Conservation (phyloP, 2,797 vertebrate species). For the Enteromius radiatus region DNA sequence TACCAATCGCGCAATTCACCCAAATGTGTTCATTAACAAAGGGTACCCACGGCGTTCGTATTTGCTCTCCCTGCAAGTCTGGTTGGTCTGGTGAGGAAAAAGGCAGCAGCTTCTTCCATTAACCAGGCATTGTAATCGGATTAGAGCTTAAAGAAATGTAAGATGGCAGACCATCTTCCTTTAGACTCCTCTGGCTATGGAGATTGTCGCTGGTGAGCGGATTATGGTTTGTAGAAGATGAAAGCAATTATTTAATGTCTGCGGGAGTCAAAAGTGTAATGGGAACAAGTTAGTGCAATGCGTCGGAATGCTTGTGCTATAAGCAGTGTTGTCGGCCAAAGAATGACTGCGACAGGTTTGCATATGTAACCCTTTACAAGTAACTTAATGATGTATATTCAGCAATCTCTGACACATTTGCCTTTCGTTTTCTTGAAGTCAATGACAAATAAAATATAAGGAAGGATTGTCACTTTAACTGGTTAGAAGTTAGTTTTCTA, state of each 20-base stretch:
- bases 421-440: not conserved
- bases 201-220: conserved; percentile 68
- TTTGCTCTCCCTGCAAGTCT: conserved; percentile 58
- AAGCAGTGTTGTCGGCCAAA: conserved; percentile 10
- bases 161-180: conserved; percentile 60
- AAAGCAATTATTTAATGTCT: conserved; percentile 69
- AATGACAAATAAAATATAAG: not conserved
- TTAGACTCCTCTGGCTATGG: conserved; percentile 57
- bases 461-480: not conserved
- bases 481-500: not conserved
- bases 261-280: conserved; percentile 58
- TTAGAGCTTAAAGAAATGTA: conserved; percentile 63
- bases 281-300: conserved; percentile 50
- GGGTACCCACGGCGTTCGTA: conserved; percentile 59
- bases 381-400: conserved; percentile 14
- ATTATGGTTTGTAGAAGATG: conserved; percentile 65
- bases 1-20: conserved; percentile 62
- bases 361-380: conserved; percentile 18
- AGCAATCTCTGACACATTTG: not conserved
- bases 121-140: conserved; percentile 67
- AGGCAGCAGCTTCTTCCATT: conserved; percentile 63
- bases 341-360: conserved; percentile 16
- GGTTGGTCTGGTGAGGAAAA: conserved; percentile 52
- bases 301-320: conserved; percentile 3
- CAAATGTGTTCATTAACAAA: conserved; percentile 66